A percentile compares a stretch with the other conserved stretches of the same genome.
phyloP scores from a whole-genome alignment of 2,113 vertebrate genomes.

The Upupa epops region DNA sequence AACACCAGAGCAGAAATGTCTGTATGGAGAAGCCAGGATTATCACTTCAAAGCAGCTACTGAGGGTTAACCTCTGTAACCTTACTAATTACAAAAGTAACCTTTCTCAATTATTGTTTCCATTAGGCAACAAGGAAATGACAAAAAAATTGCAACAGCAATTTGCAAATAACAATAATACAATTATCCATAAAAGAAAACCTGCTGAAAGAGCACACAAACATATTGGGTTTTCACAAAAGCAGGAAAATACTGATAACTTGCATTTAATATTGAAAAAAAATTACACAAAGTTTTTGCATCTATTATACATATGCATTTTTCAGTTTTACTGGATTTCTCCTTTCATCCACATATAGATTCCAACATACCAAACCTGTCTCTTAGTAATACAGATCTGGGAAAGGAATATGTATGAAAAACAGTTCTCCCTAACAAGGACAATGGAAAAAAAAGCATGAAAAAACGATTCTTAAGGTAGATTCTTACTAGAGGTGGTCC shows the following conservation, averaged over 20 bases:
- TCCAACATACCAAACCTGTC: not conserved
- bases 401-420: not conserved
- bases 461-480: not conserved
- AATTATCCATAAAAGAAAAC: not conserved
- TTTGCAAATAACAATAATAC: not conserved
- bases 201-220: not conserved
- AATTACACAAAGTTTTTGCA: not conserved
- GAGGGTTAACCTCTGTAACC: not conserved
- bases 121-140: not conserved
- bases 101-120: not conserved
- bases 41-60: not conserved
- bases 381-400: not conserved
- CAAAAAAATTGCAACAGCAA: not conserved
- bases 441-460: rapidly evolving
- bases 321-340: not conserved
- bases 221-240: not conserved
- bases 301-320: not conserved
- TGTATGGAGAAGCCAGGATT: not conserved
- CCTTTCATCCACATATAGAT: not conserved
- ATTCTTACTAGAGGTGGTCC: not conserved
- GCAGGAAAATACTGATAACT: not conserved
- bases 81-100: not conserved
- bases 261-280: not conserved
- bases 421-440: not conserved
- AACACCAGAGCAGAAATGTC: not conserved